phyloP scores from a whole-genome alignment of 2,113 vertebrate species.

The Rhea americana region DNA sequence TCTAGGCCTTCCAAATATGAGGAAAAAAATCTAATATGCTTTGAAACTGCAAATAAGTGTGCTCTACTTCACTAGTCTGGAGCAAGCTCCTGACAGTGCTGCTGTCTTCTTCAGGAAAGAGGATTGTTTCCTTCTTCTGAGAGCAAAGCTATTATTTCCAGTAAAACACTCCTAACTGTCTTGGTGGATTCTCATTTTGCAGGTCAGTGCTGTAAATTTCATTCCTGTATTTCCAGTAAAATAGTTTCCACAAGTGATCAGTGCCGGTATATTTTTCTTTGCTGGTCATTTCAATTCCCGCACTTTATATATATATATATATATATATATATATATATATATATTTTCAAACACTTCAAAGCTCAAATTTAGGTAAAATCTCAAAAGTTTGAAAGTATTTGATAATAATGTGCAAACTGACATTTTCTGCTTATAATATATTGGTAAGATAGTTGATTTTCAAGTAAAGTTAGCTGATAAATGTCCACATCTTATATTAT shows the following conservation, averaged over 20 bases:
- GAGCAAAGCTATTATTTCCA: background rate
- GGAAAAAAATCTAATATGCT: background rate
- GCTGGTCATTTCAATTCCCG: background rate
- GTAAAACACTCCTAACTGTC: background rate
- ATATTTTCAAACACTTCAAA: background rate
- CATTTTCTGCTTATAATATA: background rate
- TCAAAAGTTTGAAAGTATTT: background rate
- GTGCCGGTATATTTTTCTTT: background rate
- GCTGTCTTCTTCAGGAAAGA: background rate
- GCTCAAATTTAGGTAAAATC: background rate
- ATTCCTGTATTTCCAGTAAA: background rate
- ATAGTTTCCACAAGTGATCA: background rate
- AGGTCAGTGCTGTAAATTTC: background rate
- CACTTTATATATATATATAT: background rate
- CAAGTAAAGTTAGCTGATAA: background rate
- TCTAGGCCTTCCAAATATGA: background rate
- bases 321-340: too few relatives aligned
- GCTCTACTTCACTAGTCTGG: background rate
- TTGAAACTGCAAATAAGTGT: background rate
- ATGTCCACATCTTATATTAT: background rate
- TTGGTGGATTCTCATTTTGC: background rate
- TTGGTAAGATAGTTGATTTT: constrained; percentile 1
- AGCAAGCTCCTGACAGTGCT: background rate
- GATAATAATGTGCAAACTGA: background rate
- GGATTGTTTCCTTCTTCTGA: background rate